Evolutionary conservation across 2,113 vertebrate species (phyloP).

Genomic region (Corynorhinus townsendii): DNA sequence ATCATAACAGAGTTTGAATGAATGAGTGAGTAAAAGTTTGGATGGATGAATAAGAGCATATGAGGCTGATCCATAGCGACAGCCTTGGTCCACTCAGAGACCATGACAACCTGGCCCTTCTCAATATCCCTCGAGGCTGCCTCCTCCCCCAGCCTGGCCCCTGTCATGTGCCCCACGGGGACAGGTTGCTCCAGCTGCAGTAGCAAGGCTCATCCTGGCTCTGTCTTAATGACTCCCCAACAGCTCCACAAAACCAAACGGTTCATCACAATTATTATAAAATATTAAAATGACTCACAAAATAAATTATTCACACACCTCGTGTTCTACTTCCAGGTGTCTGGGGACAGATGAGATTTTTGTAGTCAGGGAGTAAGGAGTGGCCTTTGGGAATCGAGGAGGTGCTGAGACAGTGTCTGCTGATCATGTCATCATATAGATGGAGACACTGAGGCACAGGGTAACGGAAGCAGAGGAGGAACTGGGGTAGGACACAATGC

Average conservation of each 20-base stretch:
- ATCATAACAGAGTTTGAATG: background rate
- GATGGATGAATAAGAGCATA: background rate
- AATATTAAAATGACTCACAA: slow-evolving; percentile 79
- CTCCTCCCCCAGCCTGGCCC: background rate
- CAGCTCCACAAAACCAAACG: slow-evolving; percentile 48
- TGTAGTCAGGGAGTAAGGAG: background rate
- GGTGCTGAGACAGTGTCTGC: background rate
- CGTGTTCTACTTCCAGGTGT: slow-evolving; percentile 40
- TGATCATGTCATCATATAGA: background rate
- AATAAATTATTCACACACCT: slow-evolving; percentile 74
- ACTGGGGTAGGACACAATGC: fast-evolving
- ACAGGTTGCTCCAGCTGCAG: background rate
- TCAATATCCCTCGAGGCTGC: background rate
- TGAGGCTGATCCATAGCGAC: background rate
- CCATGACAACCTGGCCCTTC: no score
- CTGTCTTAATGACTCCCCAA: slow-evolving; percentile 64
- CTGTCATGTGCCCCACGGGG: background rate
- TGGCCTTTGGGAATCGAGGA: background rate
- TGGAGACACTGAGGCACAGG: background rate
- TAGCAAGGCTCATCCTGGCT: slow-evolving; percentile 48
- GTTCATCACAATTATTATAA: slow-evolving; percentile 73
- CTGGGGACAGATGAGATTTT: slow-evolving; percentile 12
- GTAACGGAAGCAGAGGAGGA: background rate
- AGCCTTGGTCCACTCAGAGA: background rate
- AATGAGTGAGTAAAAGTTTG: background rate